Evolutionary conservation across 2,797 vertebrate genomes (phyloP).

Genomic region (Odontamblyopus rebecca): DNA sequence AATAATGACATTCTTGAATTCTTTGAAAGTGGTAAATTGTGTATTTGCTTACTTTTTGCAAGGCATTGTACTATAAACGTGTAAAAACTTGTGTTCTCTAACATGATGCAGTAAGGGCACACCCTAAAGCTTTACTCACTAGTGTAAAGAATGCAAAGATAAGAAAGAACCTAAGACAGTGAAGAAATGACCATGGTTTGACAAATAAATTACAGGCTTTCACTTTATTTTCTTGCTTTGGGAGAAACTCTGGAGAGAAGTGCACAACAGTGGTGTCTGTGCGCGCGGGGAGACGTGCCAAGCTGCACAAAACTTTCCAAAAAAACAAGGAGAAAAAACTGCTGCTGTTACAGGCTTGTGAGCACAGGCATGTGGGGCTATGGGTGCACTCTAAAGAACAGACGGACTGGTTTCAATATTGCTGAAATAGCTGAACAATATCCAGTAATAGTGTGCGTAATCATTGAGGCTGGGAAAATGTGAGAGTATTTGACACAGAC

Average conservation of each 20-base stretch:
- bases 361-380: slow-evolving; percentile 28
- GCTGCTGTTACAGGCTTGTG: slow-evolving; percentile 23
- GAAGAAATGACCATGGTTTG: neutral
- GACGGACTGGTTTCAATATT: slow-evolving; percentile 27
- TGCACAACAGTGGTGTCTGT: slow-evolving; percentile 18
- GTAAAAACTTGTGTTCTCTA: slow-evolving; percentile 31
- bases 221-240: slow-evolving; percentile 7
- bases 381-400: slow-evolving; percentile 14
- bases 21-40: neutral
- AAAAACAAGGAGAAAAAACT: slow-evolving; percentile 23
- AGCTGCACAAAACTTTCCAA: slow-evolving; percentile 22
- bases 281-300: slow-evolving; percentile 5
- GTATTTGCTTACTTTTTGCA: neutral
- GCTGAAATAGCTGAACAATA: slow-evolving; percentile 11
- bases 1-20: neutral
- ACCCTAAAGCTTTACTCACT: slow-evolving; percentile 46
- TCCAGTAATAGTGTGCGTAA: slow-evolving; percentile 9
- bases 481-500: slow-evolving; percentile 4
- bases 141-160: slow-evolving; percentile 22
- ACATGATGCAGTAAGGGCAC: slow-evolving; percentile 46
- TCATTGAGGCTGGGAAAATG: slow-evolving; percentile 7
- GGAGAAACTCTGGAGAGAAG: neutral
- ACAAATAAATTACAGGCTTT: neutral
- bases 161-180: neutral
- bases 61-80: slow-evolving; percentile 9